Evolutionary conservation across 1,140 invertebrate genomes (phyloP), one percentile per base, ranked within the genome.

Genomic region (Xylocopa sonorina): DNA sequence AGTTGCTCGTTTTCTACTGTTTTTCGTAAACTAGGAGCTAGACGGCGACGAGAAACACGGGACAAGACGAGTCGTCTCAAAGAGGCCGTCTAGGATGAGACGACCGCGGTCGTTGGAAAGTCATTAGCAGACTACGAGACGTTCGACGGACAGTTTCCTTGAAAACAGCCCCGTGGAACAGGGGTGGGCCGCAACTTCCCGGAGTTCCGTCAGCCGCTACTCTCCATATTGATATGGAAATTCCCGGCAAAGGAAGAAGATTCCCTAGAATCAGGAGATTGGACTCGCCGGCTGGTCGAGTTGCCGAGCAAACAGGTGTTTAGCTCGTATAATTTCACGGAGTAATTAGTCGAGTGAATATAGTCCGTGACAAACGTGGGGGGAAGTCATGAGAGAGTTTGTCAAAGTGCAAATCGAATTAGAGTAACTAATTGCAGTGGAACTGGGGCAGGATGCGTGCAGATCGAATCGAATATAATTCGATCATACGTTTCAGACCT

Each of bases 121-220:
- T 80, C 83, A 84, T 83, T 84, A 84, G 66, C 41, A 24, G 71
- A 75, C 64, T 64, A 46, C 38, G 57, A 76, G 57, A 69, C 50
- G 53, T 80, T 76, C 66, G 71, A 41, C 66, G 46, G 66, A 74
- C 48, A 32, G 55, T 77, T 71, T 48, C n/a, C 34, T n/a, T 62
- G 60, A 79, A 74, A 72, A 82, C 53, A 50, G 57, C 46, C 29
- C 12, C 24, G 24, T 16, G n/a, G 51, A 41, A 46, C 41, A 32
- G 43, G 24, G 38, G 43, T 29, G 38, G 43, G 16, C 21, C 24
- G 55, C 34, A 62, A 73, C 64, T 83, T 83, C 51, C 12, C 5
- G 24, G 78, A 77, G 46, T 78, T 84, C 46, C 53, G 64, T 48
- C 27, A 18, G 2, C 27, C 27, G 12, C 29, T 73, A 32, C 51